A percentile compares a stretch with the other conserved stretches of the same genome.
Evolutionary conservation across 2,888 invertebrate genomes (phyloP).

Genomic region (Hirtodrosophila histrioides): DNA sequence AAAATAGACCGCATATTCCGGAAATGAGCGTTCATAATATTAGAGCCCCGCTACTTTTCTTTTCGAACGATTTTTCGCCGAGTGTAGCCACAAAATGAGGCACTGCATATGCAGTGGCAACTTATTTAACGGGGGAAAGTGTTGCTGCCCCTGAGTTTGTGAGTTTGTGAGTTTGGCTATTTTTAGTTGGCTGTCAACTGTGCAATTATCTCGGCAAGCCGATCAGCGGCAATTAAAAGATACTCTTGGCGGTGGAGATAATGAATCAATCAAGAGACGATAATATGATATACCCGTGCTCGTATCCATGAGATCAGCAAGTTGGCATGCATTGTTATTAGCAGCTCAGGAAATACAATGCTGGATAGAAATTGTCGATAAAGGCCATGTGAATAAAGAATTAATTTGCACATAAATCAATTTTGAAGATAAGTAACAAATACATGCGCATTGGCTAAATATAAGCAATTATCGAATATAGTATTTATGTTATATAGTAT

Average conservation of each 20-base stretch:
- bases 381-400: slow-evolving; percentile 29
- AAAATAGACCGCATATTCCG: no score
- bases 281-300: slow-evolving; percentile 1
- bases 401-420: slow-evolving; percentile 58
- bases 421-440: slow-evolving; percentile 30
- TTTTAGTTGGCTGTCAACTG: slow-evolving; percentile 28
- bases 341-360: slow-evolving; percentile 21
- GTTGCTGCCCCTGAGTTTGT: slow-evolving; percentile 9
- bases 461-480: no score
- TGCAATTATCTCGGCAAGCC: no score
- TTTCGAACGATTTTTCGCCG: no score
- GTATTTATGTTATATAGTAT: no score
- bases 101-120: slow-evolving; percentile 8
- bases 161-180: slow-evolving; percentile 23
- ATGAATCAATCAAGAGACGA: slow-evolving; percentile 16
- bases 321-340: slow-evolving; percentile 17
- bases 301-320: slow-evolving; percentile 46
- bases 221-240: slow-evolving; percentile 33
- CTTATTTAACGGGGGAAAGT: slow-evolving; percentile 35
- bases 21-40: no score
- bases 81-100: slow-evolving; percentile 5
- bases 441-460: slow-evolving; percentile 27
- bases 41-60: no score
- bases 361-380: slow-evolving; percentile 1
- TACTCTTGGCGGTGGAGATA: slow-evolving; percentile 4